Evolutionary conservation across 2,113 vertebrate species (phyloP).

Genomic region (Donacobius atricapilla): DNA sequence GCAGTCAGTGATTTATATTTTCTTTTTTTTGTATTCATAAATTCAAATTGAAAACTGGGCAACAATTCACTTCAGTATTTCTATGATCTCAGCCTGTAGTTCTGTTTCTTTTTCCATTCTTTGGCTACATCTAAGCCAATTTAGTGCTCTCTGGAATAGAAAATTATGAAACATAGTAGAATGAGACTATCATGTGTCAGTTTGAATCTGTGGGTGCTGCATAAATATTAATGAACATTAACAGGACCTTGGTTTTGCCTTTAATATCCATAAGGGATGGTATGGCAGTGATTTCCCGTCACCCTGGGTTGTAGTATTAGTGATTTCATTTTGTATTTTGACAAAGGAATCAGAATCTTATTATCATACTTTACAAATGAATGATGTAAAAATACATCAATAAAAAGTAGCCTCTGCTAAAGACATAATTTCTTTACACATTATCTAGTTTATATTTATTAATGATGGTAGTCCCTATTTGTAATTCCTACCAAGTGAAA

Average conservation of each 20-base stretch:
- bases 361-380: background rate
- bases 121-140: background rate
- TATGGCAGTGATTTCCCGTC: background rate
- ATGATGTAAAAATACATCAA: background rate
- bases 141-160: background rate
- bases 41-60: background rate
- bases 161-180: background rate
- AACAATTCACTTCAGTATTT: background rate
- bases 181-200: background rate
- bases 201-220: background rate
- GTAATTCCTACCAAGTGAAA: background rate
- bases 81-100: background rate
- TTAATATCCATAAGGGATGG: background rate
- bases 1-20: background rate
- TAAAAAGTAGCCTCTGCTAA: background rate
- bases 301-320: background rate
- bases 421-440: background rate
- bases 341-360: background rate
- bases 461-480: rapidly evolving
- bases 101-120: background rate
- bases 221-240: background rate
- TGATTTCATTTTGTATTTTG: background rate
- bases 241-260: background rate
- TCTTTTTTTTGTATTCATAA: background rate
- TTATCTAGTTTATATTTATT: background rate